phyloP scores from a whole-genome alignment of 92 coral and sea anemone genomes.

The Parazoanthus darwini region DNA sequence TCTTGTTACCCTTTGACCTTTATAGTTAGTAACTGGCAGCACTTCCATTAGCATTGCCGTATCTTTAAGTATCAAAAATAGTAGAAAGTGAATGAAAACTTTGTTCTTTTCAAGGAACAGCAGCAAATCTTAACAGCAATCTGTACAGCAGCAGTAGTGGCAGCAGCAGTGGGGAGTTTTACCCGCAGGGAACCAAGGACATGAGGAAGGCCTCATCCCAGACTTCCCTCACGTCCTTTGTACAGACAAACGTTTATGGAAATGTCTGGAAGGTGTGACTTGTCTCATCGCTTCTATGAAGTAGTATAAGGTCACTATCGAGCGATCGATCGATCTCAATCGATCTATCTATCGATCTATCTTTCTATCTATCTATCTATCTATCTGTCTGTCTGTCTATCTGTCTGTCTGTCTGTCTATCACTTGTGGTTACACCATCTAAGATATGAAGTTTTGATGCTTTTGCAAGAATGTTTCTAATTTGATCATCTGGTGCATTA shows the following conservation, averaged over 20 bases:
- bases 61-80: no score
- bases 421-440: neutral
- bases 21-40: no score
- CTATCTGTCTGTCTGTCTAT: no score
- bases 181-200: conserved; percentile 51
- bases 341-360: no score
- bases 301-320: no score
- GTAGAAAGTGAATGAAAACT: neutral
- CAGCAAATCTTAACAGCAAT: neutral
- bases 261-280: conserved; percentile 84
- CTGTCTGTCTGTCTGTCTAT: no score
- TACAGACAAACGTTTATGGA: conserved; percentile 90
- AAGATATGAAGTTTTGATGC: neutral
- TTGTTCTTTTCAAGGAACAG: conserved; percentile 34
- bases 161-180: conserved; percentile 68
- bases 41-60: no score
- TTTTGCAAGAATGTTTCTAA: neutral
- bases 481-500: neutral
- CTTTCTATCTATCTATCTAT: no score
- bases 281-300: no score
- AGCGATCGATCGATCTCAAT: no score
- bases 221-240: conserved; percentile 71
- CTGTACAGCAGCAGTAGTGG: conserved; percentile 75
- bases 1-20: no score
- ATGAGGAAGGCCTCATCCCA: conserved; percentile 80